Evolutionary conservation across 2,888 invertebrate genomes (phyloP).

Genomic region (Tethea ocularis): DNA sequence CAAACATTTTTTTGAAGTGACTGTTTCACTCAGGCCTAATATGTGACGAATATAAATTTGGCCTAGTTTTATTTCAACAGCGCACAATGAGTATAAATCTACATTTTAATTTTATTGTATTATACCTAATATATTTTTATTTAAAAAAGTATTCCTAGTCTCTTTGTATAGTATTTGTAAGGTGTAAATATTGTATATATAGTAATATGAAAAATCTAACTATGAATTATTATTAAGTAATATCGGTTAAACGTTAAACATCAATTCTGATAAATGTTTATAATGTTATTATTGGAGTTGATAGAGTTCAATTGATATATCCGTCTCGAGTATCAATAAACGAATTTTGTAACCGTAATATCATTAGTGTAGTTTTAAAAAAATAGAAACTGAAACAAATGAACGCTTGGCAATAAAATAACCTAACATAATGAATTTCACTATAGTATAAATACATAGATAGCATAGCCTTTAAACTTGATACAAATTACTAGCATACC

Average conservation of each 20-base stretch:
- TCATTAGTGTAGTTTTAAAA: constrained; percentile 72
- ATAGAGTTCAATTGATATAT: constrained; percentile 74
- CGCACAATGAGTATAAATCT: constrained; percentile 33
- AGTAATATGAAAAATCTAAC: constrained; percentile 39
- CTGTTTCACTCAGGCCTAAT: constrained; percentile 29
- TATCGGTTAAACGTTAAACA: constrained; percentile 44
- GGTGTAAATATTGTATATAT: constrained; percentile 71
- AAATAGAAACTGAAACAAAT: constrained; percentile 60
- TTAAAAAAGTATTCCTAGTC: constrained; percentile 68
- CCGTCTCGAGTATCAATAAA: constrained; percentile 78
- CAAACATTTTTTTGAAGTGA: constrained; percentile 24
- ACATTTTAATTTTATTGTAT: constrained; percentile 39
- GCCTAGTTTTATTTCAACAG: constrained; percentile 36
- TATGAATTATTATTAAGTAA: constrained; percentile 31
- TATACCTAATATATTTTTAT: constrained; percentile 44
- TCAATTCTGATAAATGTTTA: constrained; percentile 62
- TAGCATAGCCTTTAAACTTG: constrained; percentile 12
- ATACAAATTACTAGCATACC: constrained; percentile 6
- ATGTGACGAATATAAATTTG: constrained; percentile 23
- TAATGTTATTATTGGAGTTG: constrained; percentile 74
- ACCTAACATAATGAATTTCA: constrained; percentile 46
- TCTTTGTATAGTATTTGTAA: constrained; percentile 54
- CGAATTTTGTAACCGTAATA: constrained; percentile 79
- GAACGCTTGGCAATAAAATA: constrained; percentile 81
- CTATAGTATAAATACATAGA: constrained; percentile 38